These are phyloP conservation scores for Plebejus anna DNA, from an alignment of 2,888 invertebrate genomes.

Conservation along the genomic window DNA sequence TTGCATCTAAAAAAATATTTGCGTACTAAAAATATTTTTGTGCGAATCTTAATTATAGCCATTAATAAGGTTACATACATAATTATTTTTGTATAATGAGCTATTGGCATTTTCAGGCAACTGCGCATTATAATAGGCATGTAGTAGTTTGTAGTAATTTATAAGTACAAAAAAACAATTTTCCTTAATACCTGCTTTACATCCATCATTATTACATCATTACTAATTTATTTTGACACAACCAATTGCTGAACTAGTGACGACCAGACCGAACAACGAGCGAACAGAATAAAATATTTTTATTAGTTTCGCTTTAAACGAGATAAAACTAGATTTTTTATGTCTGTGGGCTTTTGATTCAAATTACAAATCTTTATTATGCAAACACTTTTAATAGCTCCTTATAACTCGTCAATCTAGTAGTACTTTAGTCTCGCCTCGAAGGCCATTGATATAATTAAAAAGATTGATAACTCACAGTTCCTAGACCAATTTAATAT, in stretches of 20 bases:
- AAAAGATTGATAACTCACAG: slow-evolving; percentile 39
- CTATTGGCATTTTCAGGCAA: background rate
- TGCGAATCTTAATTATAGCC: background rate
- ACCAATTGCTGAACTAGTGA: background rate
- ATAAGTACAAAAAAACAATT: background rate
- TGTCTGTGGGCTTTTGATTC: slow-evolving; percentile 15
- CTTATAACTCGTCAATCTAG: slow-evolving; percentile 38
- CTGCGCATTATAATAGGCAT: background rate
- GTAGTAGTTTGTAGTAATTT: background rate
- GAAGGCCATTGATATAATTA: slow-evolving; percentile 39
- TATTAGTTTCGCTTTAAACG: background rate
- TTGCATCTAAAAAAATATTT: background rate
- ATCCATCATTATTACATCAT: too few relatives aligned
- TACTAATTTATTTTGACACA: background rate
- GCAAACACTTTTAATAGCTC: slow-evolving; percentile 40
- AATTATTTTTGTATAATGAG: background rate
- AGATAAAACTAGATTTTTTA: background rate
- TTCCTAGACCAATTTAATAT: slow-evolving; percentile 36
- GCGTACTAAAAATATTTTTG: background rate
- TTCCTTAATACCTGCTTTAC: background rate
- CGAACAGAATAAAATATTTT: background rate
- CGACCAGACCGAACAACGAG: background rate
- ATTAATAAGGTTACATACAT: background rate
- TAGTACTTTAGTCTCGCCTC: slow-evolving; percentile 34
- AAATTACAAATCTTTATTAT: slow-evolving; percentile 31